Evolutionary conservation across 2,888 invertebrate species (phyloP).

Genomic region (Itoplectis maculator): DNA sequence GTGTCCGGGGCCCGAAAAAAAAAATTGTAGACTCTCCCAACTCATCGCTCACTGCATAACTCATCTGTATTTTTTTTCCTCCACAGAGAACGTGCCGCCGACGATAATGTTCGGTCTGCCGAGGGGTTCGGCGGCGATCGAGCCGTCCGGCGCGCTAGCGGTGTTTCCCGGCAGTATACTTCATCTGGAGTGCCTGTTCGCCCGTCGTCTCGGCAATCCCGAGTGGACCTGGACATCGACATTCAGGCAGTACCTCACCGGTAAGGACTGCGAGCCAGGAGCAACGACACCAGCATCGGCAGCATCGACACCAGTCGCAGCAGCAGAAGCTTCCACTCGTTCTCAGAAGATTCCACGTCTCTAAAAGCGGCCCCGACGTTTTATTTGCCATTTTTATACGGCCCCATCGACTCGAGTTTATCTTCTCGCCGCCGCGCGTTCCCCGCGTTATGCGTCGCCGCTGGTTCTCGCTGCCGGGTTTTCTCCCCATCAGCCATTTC

Average conservation of each 20-base stretch:
- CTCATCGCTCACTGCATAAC: not conserved
- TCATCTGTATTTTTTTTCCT: conserved; percentile 24
- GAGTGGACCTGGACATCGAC: conserved; percentile 96
- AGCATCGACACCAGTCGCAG: too few species aligned
- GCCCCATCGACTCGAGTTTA: conserved; percentile 5
- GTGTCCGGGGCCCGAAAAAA: not conserved
- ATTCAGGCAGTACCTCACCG: conserved; percentile 91
- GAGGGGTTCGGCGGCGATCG: conserved; percentile 92
- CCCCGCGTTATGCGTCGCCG: not conserved
- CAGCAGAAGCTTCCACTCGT: not conserved
- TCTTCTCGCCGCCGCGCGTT: not conserved
- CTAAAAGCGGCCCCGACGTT: conserved; percentile 18
- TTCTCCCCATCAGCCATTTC: not conserved
- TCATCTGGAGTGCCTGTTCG: conserved; percentile 93
- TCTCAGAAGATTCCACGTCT: not conserved
- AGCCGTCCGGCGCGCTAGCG: conserved; percentile 91
- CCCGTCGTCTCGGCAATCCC: conserved; percentile 91
- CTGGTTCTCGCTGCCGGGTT: too few species aligned
- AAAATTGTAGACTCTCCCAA: too few species aligned
- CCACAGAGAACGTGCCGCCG: conserved; percentile 92
- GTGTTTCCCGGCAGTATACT: conserved; percentile 93
- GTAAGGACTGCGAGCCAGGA: conserved; percentile 85
- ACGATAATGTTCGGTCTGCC: conserved; percentile 91
- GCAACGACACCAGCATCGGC: not conserved
- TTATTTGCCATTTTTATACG: conserved; percentile 22